Percentiles rank a stretch among this genome's conserved stretches.
phyloP scores from a whole-genome alignment of 2,797 vertebrate genomes.

The Anomalospiza imberbis region DNA sequence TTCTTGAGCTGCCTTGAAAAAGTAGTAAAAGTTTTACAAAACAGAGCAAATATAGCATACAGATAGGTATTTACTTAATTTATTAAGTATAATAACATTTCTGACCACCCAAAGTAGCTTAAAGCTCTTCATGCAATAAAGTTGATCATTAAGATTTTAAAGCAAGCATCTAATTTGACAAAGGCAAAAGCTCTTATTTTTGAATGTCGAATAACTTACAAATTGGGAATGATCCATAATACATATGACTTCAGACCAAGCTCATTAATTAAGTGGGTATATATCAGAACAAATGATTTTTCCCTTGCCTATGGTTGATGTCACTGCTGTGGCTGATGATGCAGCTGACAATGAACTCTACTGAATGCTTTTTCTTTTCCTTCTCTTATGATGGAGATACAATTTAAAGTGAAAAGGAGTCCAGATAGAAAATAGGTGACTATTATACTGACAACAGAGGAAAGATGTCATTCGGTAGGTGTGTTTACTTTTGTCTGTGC shows the following conservation, averaged over 20 bases:
- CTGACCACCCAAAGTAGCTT: not conserved
- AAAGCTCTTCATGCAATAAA: not conserved
- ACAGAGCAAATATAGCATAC: not conserved
- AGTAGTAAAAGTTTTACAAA: not conserved
- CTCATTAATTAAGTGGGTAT: not conserved
- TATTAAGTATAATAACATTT: not conserved
- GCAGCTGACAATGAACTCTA: not conserved
- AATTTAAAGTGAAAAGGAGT: not conserved
- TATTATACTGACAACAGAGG: not conserved
- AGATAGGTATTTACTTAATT: not conserved
- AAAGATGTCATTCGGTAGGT: not conserved
- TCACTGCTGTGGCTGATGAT: not conserved
- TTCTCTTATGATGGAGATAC: not conserved
- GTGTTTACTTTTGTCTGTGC: not conserved
- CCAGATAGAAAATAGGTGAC: not conserved
- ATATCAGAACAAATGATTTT: not conserved
- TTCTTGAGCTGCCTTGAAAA: not conserved
- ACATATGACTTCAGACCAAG: not conserved
- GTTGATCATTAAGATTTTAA: not conserved
- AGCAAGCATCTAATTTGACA: not conserved
- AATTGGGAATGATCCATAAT: not conserved
- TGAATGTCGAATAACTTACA: not conserved
- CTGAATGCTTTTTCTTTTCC: not conserved
- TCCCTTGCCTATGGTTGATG: not conserved
- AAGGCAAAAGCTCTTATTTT: not conserved